A percentile compares a stretch with the other conserved stretches of the same genome.
Conservation (phyloP, 2,888 invertebrate genomes). For the Marronus borbonicus region DNA sequence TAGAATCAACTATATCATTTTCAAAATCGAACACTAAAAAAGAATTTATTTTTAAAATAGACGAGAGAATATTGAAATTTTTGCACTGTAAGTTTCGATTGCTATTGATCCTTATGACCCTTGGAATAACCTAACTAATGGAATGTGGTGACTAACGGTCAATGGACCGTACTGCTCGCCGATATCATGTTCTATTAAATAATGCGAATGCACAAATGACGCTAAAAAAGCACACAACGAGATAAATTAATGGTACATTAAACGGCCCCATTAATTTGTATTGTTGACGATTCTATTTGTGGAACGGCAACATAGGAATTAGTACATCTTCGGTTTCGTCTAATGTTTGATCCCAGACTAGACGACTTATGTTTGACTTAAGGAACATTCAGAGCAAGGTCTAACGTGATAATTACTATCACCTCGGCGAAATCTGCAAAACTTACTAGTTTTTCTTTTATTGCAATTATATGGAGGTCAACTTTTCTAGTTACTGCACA, state of each 20-base stretch:
- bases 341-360: conserved; percentile 14
- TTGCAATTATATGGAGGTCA: neutral
- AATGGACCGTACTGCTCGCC: conserved; percentile 4
- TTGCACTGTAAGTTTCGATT: neutral
- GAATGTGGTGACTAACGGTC: conserved; percentile 13
- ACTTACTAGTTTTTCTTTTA: too few species aligned
- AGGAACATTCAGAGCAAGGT: conserved; percentile 16
- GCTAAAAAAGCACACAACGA: conserved; percentile 31
- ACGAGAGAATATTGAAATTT: neutral
- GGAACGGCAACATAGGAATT: conserved; percentile 23
- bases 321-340: conserved; percentile 21
- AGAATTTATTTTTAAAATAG: neutral
- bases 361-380: conserved; percentile 25
- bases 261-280: conserved; percentile 37
- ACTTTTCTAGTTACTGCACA: neutral
- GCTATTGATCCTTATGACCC: neutral
- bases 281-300: conserved; percentile 42
- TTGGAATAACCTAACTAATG: neutral
- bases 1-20: neutral
- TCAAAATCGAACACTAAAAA: neutral
- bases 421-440: too few species aligned
- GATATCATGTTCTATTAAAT: conserved; percentile 29
- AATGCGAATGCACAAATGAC: conserved; percentile 16
- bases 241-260: conserved; percentile 42
- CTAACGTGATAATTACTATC: conserved; percentile 16